Conservation (phyloP, 2,113 vertebrate genomes). For the Vulpes vulpes region DNA sequence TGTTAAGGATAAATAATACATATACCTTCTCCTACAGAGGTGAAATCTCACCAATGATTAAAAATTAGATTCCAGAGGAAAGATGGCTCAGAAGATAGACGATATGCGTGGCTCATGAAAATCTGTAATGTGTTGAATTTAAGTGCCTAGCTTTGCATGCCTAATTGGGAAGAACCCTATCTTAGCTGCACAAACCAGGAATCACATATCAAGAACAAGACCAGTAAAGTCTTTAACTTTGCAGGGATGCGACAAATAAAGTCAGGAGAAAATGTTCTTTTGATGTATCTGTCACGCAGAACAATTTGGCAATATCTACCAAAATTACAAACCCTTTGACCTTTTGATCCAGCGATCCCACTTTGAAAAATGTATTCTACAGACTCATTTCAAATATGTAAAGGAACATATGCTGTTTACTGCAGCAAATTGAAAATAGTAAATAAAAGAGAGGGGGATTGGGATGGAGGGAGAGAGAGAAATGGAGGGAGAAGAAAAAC, state of each 20-base stretch:
- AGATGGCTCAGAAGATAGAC: neutral
- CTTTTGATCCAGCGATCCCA: constrained; percentile 44
- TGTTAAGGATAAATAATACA: constrained; percentile 27
- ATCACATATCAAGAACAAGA: neutral
- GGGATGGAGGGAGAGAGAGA: no score
- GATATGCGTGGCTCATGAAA: neutral
- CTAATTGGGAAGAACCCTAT: neutral
- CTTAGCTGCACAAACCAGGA: neutral
- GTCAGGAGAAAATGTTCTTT: neutral
- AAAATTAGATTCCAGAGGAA: constrained; percentile 35
- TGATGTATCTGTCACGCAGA: neutral
- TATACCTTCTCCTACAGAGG: neutral
- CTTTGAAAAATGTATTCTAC: neutral
- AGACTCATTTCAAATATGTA: neutral
- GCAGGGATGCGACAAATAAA: neutral
- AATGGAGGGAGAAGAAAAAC: neutral
- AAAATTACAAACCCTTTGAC: constrained; percentile 5
- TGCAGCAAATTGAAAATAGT: neutral
- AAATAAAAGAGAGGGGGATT: neutral
- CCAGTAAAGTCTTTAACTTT: neutral
- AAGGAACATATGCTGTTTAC: constrained; percentile 9
- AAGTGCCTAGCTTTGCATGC: neutral
- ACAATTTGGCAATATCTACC: neutral
- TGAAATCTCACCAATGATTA: constrained; percentile 46
- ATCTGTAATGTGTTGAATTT: neutral